Percentiles rank a stretch among this genome's conserved stretches.
Evolutionary conservation across 2,888 invertebrate species (phyloP).

Genomic region (Cataglyphis albicans): DNA sequence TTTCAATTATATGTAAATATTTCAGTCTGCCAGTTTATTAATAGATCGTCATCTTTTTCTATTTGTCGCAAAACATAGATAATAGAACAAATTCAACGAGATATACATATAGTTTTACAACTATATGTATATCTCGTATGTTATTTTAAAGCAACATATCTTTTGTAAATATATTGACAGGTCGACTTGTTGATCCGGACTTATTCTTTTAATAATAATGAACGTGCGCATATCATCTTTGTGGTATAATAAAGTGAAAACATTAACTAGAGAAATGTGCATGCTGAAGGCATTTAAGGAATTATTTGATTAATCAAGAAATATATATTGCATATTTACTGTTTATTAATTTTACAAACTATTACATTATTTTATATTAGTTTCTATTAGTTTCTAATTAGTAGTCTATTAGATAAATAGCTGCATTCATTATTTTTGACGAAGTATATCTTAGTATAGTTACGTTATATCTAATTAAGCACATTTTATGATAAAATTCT

Average conservation of each 20-base stretch:
- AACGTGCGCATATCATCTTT: constrained; percentile 1
- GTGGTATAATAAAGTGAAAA: not conserved
- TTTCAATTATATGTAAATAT: not conserved
- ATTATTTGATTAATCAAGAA: not conserved
- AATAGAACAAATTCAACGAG: not conserved
- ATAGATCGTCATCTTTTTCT: not conserved
- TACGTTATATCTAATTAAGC: too few relatives aligned
- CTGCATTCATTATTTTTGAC: not conserved
- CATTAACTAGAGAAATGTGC: not conserved
- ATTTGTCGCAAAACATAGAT: not conserved
- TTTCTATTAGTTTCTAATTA: not conserved
- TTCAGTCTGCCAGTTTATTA: not conserved
- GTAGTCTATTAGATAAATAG: not conserved
- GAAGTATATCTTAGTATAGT: not conserved
- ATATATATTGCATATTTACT: not conserved
- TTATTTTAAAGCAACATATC: constrained; percentile 5
- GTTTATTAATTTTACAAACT: too few relatives aligned
- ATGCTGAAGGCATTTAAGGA: not conserved
- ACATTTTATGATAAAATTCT: not conserved
- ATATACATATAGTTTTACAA: not conserved
- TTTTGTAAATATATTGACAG: constrained; percentile 1
- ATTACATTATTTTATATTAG: not conserved
- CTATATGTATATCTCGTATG: not conserved
- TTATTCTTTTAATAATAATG: constrained; percentile 11
- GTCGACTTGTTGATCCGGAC: not conserved